A percentile compares a stretch with the other conserved stretches of the same genome.
Evolutionary conservation across 2,113 vertebrate species (phyloP).

Genomic region (Sander vitreus): DNA sequence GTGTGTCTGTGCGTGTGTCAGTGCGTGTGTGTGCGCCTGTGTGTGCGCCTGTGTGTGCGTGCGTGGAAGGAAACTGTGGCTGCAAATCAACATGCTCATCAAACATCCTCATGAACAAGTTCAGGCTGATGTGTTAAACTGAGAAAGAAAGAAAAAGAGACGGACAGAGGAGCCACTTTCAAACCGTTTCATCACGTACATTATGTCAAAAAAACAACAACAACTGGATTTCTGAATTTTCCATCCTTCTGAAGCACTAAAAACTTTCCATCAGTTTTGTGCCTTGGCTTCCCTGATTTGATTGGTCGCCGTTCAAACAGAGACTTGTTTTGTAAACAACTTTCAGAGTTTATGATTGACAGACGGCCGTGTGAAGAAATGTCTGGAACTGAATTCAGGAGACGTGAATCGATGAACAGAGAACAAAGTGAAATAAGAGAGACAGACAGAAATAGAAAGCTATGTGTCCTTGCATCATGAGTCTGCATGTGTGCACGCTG

Average conservation of each 20-base stretch:
- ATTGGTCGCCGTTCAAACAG: background rate
- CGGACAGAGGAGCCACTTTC: background rate
- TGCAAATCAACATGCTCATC: background rate
- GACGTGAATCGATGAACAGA: slow-evolving; percentile 35
- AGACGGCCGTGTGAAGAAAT: background rate
- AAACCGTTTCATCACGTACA: no score
- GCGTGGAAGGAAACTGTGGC: no score
- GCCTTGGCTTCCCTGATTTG: no score
- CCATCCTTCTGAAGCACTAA: no score
- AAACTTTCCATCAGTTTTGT: no score
- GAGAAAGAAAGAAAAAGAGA: background rate
- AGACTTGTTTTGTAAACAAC: background rate
- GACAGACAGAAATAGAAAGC: slow-evolving; percentile 62
- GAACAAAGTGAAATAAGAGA: slow-evolving; percentile 57
- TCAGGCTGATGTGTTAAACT: background rate
- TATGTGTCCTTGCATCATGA: slow-evolving; percentile 59
- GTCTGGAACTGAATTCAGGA: background rate
- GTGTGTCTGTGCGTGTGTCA: no score
- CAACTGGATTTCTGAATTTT: no score
- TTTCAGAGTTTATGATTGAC: no score
- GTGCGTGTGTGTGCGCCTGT: no score
- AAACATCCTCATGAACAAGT: background rate
- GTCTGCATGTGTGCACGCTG: slow-evolving; percentile 14
- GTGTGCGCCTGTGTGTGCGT: no score
- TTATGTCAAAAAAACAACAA: no score